phyloP scores from a whole-genome alignment of 2,888 invertebrate species.

The Lypha dubia region DNA sequence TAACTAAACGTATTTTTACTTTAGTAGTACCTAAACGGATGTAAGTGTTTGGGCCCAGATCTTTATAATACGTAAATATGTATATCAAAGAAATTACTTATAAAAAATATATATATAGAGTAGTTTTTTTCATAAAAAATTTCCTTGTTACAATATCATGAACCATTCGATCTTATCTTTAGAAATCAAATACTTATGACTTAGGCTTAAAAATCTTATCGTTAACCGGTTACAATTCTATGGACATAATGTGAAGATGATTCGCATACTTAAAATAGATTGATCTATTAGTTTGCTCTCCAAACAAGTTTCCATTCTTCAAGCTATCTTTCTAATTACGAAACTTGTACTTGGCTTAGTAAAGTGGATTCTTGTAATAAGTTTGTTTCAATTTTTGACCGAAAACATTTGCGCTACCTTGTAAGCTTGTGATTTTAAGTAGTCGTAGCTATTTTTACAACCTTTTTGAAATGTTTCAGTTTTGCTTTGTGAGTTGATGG shows the following conservation, averaged over 20 bases:
- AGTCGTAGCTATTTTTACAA: slow-evolving; percentile 91
- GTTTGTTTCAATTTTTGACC: slow-evolving; percentile 80
- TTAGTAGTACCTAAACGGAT: too few relatives aligned
- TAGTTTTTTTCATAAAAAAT: background rate
- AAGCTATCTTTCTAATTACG: background rate
- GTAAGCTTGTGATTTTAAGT: slow-evolving; percentile 86
- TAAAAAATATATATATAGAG: background rate
- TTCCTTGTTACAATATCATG: slow-evolving; percentile 12
- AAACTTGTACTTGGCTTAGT: slow-evolving; percentile 1
- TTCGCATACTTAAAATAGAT: slow-evolving; percentile 7
- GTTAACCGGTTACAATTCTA: slow-evolving; percentile 37
- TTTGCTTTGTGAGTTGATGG: slow-evolving; percentile 76
- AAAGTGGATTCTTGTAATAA: background rate
- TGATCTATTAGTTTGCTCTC: background rate
- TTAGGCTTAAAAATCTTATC: slow-evolving; percentile 31
- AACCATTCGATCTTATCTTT: slow-evolving; percentile 7
- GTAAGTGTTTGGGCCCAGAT: too few relatives aligned
- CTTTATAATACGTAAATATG: background rate
- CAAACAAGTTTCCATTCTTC: background rate
- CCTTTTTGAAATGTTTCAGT: slow-evolving; percentile 88
- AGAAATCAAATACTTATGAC: slow-evolving; percentile 23
- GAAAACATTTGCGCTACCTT: slow-evolving; percentile 83
- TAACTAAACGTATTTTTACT: too few relatives aligned
- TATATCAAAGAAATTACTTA: slow-evolving; percentile 7
- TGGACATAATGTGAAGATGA: slow-evolving; percentile 15